Conservation (phyloP, 2,113 vertebrate genomes). For the Pterophyllum scalare region DNA sequence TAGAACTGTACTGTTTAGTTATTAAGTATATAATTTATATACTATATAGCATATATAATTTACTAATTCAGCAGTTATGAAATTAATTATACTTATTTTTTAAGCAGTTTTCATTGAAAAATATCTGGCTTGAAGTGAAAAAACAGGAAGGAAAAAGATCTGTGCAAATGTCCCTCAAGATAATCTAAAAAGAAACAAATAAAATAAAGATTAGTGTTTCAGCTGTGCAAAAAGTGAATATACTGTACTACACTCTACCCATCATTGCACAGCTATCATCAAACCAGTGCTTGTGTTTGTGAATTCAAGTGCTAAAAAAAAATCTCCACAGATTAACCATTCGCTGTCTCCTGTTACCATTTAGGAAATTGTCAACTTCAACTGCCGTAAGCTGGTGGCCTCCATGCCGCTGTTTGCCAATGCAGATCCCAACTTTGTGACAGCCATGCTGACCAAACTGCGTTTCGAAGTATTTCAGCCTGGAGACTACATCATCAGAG, state of each 20-base stretch:
- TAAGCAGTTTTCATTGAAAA: not conserved
- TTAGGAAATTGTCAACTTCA: constrained; percentile 97
- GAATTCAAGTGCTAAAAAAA: not conserved
- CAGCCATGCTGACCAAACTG: constrained; percentile 96
- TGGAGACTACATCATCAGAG: constrained; percentile 91
- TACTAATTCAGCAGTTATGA: not conserved
- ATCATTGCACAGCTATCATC: not conserved
- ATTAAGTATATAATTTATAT: not conserved
- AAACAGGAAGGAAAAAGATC: too few species aligned
- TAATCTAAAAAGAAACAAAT: not conserved
- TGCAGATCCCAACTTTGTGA: constrained; percentile 97
- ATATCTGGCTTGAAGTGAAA: too few species aligned
- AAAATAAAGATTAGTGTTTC: not conserved
- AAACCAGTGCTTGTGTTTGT: not conserved
- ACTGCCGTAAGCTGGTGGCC: constrained; percentile 97
- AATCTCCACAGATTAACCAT: not conserved
- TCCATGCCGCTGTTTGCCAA: constrained; percentile 98
- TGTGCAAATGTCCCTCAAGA: not conserved
- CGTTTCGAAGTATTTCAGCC: constrained; percentile 98
- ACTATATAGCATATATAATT: too few species aligned
- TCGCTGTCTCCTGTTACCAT: not conserved
- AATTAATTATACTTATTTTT: not conserved
- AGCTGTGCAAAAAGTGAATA: not conserved
- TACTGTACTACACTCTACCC: not conserved
- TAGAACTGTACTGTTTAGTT: too few species aligned